Conservation (phyloP, 2,797 vertebrate species). For the Sarcoramphus papa region DNA sequence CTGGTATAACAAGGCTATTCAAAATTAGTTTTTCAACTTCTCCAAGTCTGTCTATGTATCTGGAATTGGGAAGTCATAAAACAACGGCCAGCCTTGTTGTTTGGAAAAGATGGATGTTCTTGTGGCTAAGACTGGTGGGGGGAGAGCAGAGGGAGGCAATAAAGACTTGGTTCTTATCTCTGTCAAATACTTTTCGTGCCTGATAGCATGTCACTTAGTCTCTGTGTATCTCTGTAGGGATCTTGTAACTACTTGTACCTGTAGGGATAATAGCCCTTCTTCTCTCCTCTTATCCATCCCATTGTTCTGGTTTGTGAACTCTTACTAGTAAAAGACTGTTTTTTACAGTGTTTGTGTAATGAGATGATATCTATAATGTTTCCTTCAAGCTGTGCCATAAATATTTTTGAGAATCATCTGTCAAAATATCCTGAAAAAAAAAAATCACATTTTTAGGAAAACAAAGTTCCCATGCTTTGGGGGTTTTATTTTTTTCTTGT, state of each 20-base stretch:
- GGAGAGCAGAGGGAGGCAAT: not conserved
- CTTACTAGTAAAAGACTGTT: not conserved
- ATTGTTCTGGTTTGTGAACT: constrained; percentile 19
- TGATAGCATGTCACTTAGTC: not conserved
- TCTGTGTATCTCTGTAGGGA: not conserved
- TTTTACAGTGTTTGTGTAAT: not conserved
- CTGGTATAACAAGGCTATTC: not conserved
- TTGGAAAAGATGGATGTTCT: not conserved
- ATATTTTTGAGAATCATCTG: not conserved
- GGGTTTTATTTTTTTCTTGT: too few species aligned
- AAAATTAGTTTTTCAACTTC: not conserved
- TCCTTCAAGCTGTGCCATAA: constrained; percentile 17
- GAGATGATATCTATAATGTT: not conserved
- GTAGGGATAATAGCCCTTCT: constrained; percentile 13
- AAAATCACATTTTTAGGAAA: not conserved
- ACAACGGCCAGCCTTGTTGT: rapidly evolving
- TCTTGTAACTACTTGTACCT: not conserved
- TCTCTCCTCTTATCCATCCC: not conserved
- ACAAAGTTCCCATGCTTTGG: not conserved
- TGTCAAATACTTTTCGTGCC: not conserved
- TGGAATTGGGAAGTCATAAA: not conserved
- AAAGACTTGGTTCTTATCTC: not conserved
- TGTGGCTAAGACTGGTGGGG: not conserved
- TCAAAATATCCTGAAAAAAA: not conserved
- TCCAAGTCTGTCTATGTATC: not conserved